These are phyloP conservation scores for Chascanopsetta lugubris DNA, from an alignment of 2,113 vertebrate species.

Conservation along the genomic window DNA sequence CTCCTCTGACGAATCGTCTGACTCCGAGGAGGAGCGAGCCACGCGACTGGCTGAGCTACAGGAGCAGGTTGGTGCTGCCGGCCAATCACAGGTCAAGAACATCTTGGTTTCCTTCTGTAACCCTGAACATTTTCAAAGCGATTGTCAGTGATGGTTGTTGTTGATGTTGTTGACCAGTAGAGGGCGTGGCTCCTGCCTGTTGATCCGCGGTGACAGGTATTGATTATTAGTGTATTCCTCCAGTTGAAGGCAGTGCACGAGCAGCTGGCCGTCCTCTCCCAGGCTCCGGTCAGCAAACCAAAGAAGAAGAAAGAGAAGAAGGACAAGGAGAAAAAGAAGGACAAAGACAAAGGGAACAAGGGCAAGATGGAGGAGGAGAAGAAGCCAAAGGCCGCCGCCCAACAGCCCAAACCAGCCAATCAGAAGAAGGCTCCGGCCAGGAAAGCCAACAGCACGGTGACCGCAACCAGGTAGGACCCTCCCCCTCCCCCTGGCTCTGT, in stretches of 20 bases:
- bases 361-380: slow-evolving; percentile 90
- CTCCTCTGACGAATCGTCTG: slow-evolving; percentile 91
- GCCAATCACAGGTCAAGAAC: slow-evolving; percentile 77
- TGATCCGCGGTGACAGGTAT: not conserved
- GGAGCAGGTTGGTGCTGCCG: slow-evolving; percentile 91
- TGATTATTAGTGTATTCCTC: slow-evolving; percentile 64
- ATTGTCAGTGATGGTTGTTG: not conserved
- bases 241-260: slow-evolving; percentile 98
- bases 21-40: slow-evolving; percentile 97
- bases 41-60: slow-evolving; percentile 95
- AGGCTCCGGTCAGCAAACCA: slow-evolving; percentile 97
- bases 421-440: slow-evolving; percentile 90
- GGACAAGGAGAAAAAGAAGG: slow-evolving; percentile 89
- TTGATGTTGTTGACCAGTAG: not conserved
- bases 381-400: slow-evolving; percentile 84
- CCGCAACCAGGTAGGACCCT: slow-evolving; percentile 70
- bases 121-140: slow-evolving; percentile 2
- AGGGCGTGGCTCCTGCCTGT: slow-evolving; percentile 13
- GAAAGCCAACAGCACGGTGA: slow-evolving; percentile 91
- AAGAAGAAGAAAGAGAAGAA: slow-evolving; percentile 99
- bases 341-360: slow-evolving; percentile 87
- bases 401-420: slow-evolving; percentile 84
- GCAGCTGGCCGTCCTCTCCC: slow-evolving; percentile 96
- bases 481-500: rapidly evolving
- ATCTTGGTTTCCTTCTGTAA: slow-evolving; percentile 61